A percentile compares a stretch with the other conserved stretches of the same genome.
phyloP scores from a whole-genome alignment of 2,113 vertebrate species.

The Pogonocichla stellata region DNA sequence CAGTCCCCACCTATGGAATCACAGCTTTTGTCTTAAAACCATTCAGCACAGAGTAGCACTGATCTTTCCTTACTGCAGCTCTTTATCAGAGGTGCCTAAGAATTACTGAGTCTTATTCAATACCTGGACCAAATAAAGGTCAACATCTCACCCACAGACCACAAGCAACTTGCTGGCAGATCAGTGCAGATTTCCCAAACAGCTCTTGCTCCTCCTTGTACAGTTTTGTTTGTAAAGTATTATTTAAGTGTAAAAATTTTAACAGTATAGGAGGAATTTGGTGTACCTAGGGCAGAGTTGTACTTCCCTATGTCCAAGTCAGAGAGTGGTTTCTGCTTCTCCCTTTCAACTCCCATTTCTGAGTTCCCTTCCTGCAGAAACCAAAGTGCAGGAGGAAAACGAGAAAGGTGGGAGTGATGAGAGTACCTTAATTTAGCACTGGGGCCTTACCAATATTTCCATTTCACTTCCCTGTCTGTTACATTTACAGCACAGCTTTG shows the following conservation, averaged over 20 bases:
- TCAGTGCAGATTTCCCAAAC: not conserved
- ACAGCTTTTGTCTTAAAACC: not conserved
- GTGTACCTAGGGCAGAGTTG: not conserved
- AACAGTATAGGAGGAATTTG: not conserved
- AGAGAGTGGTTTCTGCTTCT: not conserved
- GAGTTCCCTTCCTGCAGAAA: not conserved
- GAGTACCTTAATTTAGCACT: not conserved
- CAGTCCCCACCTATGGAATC: not conserved
- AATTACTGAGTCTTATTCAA: not conserved
- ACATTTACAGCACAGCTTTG: not conserved
- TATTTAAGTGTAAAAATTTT: not conserved
- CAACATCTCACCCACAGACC: not conserved
- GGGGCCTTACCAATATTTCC: not conserved
- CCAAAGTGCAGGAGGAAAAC: not conserved
- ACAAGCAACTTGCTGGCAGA: not conserved
- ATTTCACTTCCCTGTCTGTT: not conserved
- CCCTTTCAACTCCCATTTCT: accelerated
- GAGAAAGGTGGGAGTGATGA: not conserved
- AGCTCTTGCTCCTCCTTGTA: not conserved
- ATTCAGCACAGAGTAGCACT: not conserved
- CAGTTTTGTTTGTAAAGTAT: not conserved
- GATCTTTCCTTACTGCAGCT: not conserved
- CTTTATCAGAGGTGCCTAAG: not conserved
- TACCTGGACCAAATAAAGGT: not conserved
- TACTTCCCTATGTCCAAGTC: not conserved